These are phyloP conservation scores for Drosophila trichaetosa DNA, from an alignment of 2,888 invertebrate genomes.

Conservation along the genomic window DNA sequence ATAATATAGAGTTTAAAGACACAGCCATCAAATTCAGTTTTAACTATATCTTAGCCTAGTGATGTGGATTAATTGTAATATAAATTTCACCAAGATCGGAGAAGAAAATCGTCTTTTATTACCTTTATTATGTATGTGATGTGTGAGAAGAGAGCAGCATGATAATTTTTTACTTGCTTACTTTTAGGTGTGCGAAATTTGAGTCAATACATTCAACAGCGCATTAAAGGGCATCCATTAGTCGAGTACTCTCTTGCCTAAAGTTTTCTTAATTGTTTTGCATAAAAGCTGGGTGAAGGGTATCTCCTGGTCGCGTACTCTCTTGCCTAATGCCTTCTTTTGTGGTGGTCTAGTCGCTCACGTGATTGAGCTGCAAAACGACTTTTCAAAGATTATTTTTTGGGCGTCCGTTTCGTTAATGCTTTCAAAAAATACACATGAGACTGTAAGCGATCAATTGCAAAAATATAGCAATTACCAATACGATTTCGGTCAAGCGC, in stretches of 20 bases:
- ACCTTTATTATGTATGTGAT: too few species aligned
- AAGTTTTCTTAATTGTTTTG: background rate
- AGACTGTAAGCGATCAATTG: constrained; percentile 54
- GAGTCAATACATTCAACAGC: background rate
- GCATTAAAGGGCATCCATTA: background rate
- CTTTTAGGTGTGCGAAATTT: background rate
- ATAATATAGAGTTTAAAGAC: too few species aligned
- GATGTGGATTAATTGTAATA: too few species aligned
- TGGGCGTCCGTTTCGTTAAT: constrained; percentile 33
- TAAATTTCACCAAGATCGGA: too few species aligned
- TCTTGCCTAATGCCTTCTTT: background rate
- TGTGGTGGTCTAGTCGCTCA: constrained; percentile 43
- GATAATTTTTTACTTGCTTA: background rate
- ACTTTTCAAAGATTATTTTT: constrained; percentile 60
- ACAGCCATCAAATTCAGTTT: too few species aligned
- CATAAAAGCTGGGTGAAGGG: background rate
- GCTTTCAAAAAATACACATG: constrained; percentile 45
- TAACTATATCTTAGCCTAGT: too few species aligned
- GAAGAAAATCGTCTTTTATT: too few species aligned
- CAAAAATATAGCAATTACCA: constrained; percentile 60
- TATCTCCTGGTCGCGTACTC: background rate
- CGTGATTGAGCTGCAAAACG: constrained; percentile 65
- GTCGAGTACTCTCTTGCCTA: background rate
- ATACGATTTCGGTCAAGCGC: constrained; percentile 38
- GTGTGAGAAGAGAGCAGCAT: too few species aligned